phyloP scores from a whole-genome alignment of 53 echinoderm and acorn worm genomes.

The Crossaster papposus region DNA sequence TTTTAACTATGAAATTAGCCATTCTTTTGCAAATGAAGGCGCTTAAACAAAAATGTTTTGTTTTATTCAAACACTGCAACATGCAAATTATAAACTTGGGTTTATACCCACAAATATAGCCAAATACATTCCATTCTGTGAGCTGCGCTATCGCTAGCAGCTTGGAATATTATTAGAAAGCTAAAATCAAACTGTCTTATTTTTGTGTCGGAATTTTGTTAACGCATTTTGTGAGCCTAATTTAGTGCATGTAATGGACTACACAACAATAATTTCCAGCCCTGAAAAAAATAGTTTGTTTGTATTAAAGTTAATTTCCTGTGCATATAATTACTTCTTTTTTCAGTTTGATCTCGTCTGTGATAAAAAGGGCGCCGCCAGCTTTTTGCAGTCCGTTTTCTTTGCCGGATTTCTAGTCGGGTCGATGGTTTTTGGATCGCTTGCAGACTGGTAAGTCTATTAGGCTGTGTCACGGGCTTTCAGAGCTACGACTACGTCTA shows the following conservation, averaged over 20 bases:
- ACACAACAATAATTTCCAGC: too few species aligned
- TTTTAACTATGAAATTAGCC: too few species aligned
- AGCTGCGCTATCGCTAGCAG: not conserved
- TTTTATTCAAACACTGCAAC: too few species aligned
- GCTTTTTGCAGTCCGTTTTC: slow-evolving; percentile 76
- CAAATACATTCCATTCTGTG: not conserved
- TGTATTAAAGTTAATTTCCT: too few species aligned
- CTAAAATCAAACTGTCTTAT: too few species aligned
- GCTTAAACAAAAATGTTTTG: too few species aligned
- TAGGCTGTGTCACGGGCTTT: not conserved
- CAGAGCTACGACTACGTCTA: too few species aligned
- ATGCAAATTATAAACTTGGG: too few species aligned
- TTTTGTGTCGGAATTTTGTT: not conserved
- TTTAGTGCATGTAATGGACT: too few species aligned
- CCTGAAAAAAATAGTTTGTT: too few species aligned
- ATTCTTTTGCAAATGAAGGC: too few species aligned
- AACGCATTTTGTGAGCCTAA: not conserved
- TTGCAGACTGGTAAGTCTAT: slow-evolving; percentile 81
- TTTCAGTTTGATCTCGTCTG: slow-evolving; percentile 85
- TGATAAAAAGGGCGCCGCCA: slow-evolving; percentile 50
- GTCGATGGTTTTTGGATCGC: slow-evolving; percentile 75
- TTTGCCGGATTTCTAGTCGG: slow-evolving; percentile 83
- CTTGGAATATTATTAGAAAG: too few species aligned
- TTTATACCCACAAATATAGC: not conserved
- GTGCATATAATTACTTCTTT: not conserved